Evolutionary conservation across 1,140 invertebrate genomes (phyloP), one percentile per base, ranked within the genome.

Genomic region (Bradysia coprophila): DNA sequence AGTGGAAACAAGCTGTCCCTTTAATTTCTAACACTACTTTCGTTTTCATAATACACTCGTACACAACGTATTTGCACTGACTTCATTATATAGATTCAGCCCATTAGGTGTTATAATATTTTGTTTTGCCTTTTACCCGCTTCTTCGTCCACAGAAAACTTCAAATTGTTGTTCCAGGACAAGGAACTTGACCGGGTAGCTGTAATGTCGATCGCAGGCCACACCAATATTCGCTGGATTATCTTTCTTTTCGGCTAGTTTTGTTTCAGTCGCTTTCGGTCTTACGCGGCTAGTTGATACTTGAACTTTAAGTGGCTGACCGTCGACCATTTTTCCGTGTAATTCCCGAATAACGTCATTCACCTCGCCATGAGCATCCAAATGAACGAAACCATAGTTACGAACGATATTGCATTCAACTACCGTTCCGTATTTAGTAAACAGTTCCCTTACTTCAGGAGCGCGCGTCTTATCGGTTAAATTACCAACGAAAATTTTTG

Each of bases 141-240:
- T n/a, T n/a, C n/a, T n/a, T n/a, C n/a, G n/a, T n/a, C n/a, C n/a
- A n/a, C n/a, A n/a, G n/a, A n/a, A n/a, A n/a, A n/a, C n/a, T n/a
- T n/a, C n/a, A n/a, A n/a, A n/a, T n/a, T n/a, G n/a, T n/a, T n/a
- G n/a, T n/a, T n/a, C n/a, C 71, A 1, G 93, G 80, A 57, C 94
- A 98, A 0, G 91, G 84, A 1, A 95, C 62, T 68, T 98, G 94
- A 3, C 90, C 93, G 40, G 83, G 71, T 94, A 98, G 2, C 97
- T 91, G 61, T 94, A 98, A 51, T 85, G 77, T 43, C 81, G 68
- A 9, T 72, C 64, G 65, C 81, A 96, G 15, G 74, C 73, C 31
- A 72, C 67, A 32, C 94, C 94, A 67, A 98, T 97, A 56, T 94
- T 90, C 1, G 90, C 91, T 3, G 89, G 84, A 70, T 95, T 97